Evolutionary conservation across 2,888 invertebrate genomes (phyloP).

Genomic region (Hypena proboscidalis): DNA sequence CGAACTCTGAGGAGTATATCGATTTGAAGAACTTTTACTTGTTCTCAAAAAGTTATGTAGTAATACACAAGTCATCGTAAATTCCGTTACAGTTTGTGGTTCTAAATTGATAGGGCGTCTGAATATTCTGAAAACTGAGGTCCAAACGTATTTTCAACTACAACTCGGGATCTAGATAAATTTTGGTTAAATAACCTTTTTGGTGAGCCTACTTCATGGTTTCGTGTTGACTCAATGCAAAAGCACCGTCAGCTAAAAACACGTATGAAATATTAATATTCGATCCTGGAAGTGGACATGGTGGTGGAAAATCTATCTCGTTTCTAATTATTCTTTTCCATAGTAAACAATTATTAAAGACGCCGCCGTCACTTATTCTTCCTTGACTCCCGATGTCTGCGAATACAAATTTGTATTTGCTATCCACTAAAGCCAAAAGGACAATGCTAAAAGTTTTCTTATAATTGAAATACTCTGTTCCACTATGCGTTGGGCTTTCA

Average conservation of each 20-base stretch:
- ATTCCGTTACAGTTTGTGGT: slow-evolving; percentile 29
- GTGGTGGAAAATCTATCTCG: slow-evolving; percentile 33
- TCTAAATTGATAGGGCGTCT: slow-evolving; percentile 39
- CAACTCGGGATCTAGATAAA: slow-evolving; percentile 31
- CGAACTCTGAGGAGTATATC: slow-evolving; percentile 32
- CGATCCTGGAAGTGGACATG: slow-evolving; percentile 32
- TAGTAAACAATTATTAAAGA: slow-evolving; percentile 33
- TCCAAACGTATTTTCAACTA: slow-evolving; percentile 40
- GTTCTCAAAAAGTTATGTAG: slow-evolving; percentile 37
- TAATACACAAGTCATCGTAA: slow-evolving; percentile 46
- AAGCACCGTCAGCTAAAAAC: slow-evolving; percentile 45
- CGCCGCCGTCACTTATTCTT: slow-evolving; percentile 32
- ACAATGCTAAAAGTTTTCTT: slow-evolving; percentile 41
- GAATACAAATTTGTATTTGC: too few species aligned
- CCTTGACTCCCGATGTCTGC: slow-evolving; percentile 42
- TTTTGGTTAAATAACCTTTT: slow-evolving; percentile 35
- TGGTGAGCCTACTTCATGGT: slow-evolving; percentile 30
- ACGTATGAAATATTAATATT: slow-evolving; percentile 42
- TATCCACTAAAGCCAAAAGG: slow-evolving; percentile 48
- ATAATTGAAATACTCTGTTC: slow-evolving; percentile 38
- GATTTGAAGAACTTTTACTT: slow-evolving; percentile 9
- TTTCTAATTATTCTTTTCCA: slow-evolving; percentile 35
- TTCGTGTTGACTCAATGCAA: too few species aligned
- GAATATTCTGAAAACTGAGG: slow-evolving; percentile 43
- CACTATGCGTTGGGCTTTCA: slow-evolving; percentile 30